phyloP scores from a whole-genome alignment of 2,113 vertebrate species.

The Cromileptes altivelis region DNA sequence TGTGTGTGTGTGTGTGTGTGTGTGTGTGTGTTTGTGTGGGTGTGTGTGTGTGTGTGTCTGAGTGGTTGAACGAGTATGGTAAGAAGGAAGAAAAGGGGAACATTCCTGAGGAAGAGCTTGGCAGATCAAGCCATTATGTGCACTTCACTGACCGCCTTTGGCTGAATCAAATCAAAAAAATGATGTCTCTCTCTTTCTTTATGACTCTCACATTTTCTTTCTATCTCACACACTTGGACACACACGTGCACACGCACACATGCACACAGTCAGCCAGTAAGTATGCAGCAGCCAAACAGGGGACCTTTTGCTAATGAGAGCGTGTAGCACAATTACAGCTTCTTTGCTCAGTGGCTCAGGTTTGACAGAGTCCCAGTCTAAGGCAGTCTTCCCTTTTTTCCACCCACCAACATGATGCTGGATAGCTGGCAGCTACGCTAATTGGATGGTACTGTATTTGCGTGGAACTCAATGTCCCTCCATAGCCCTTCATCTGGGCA shows the following conservation, averaged over 20 bases:
- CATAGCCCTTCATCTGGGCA: constrained; percentile 66
- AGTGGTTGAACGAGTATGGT: constrained; percentile 25
- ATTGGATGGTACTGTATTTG: constrained; percentile 67
- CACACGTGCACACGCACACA: neutral
- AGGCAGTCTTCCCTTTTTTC: constrained; percentile 41
- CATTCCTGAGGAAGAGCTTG: constrained; percentile 45
- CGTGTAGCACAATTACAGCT: constrained; percentile 44
- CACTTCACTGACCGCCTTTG: constrained; percentile 39
- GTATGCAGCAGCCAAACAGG: constrained; percentile 13
- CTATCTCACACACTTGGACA: constrained; percentile 6
- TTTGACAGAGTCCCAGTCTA: constrained; percentile 42
- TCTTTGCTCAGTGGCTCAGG: constrained; percentile 51
- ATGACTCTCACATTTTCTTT: neutral
- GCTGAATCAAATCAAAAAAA: constrained; percentile 38
- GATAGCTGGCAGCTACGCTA: constrained; percentile 62
- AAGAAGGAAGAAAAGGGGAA: constrained; percentile 39
- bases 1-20: constrained; percentile 17
- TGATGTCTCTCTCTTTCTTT: neutral
- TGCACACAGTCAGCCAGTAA: neutral
- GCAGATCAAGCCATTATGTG: constrained; percentile 58
- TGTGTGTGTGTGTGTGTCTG: constrained; percentile 16
- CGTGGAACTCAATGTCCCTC: constrained; percentile 51
- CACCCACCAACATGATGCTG: constrained; percentile 53
- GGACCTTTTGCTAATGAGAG: constrained; percentile 56
- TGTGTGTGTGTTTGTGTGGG: constrained; percentile 11